Conservation (phyloP, 2,113 vertebrate species). For the Dunckerocampus dactyliophorus region DNA sequence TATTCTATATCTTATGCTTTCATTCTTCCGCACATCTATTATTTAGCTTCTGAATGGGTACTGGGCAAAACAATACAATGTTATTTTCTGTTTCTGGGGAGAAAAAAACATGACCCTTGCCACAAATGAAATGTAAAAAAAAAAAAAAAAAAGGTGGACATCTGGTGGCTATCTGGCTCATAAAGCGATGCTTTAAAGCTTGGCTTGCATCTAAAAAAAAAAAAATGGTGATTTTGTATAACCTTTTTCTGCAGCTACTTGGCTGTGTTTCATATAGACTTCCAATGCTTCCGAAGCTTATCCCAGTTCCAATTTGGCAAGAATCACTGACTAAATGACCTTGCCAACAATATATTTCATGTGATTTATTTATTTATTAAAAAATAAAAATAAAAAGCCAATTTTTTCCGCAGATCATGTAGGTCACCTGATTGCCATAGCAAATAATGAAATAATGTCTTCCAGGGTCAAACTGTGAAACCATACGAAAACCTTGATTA, state of each 20-base stretch:
- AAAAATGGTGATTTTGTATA: background rate
- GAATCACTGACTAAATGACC: background rate
- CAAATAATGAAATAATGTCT: background rate
- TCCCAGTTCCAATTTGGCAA: too few species aligned
- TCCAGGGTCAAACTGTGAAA: background rate
- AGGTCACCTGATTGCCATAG: background rate
- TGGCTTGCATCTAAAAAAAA: background rate
- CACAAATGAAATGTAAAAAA: background rate
- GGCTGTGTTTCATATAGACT: background rate
- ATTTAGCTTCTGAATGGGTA: conserved; percentile 2
- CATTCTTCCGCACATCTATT: conserved; percentile 10
- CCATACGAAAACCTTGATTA: too few species aligned
- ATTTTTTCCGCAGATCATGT: background rate
- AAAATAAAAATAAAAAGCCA: background rate
- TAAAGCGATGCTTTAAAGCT: background rate
- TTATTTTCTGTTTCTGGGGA: background rate
- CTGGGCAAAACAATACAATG: background rate
- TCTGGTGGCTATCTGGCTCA: background rate
- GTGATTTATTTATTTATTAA: background rate
- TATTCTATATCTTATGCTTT: conserved; percentile 21
- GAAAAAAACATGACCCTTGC: background rate
- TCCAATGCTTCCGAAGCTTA: background rate
- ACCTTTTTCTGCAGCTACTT: background rate
- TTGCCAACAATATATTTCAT: background rate
- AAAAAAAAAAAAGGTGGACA: conserved; percentile 4